These are phyloP conservation scores for Galerucella calmariensis DNA, from an alignment of 2,888 invertebrate species.

Conservation along the genomic window DNA sequence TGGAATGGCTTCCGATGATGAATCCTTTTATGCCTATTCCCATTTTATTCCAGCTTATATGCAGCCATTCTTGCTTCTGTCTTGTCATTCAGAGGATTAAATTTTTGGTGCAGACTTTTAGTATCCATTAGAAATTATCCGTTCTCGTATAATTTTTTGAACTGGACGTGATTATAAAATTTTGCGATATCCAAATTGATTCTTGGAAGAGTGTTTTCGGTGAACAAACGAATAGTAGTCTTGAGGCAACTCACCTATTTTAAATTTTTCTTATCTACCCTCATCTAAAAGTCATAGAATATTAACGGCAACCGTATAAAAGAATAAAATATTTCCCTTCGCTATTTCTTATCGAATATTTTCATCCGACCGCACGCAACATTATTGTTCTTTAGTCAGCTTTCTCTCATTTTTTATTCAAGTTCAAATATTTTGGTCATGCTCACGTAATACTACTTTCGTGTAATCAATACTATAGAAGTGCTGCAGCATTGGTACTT, in stretches of 20 bases:
- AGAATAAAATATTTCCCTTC: constrained; percentile 12
- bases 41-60: too few species aligned
- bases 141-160: too few species aligned
- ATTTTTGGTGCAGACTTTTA: too few species aligned
- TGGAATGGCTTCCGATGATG: too few species aligned
- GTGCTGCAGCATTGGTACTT: not conserved
- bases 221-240: not conserved
- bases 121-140: too few species aligned
- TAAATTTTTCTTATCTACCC: not conserved
- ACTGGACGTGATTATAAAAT: too few species aligned
- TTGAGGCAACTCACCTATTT: not conserved
- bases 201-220: too few species aligned
- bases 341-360: constrained; percentile 1
- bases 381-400: not conserved
- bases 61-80: too few species aligned
- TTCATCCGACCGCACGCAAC: not conserved
- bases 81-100: too few species aligned
- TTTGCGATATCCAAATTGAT: too few species aligned
- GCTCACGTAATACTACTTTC: not conserved
- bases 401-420: constrained; percentile 6
- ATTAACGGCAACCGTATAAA: not conserved
- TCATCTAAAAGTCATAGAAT: not conserved
- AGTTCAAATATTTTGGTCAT: constrained; percentile 6
- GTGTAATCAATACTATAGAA: not conserved
- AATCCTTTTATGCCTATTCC: too few species aligned